Conservation (phyloP, 2,113 vertebrate genomes). For the Cyphomyrus plagiostoma region DNA sequence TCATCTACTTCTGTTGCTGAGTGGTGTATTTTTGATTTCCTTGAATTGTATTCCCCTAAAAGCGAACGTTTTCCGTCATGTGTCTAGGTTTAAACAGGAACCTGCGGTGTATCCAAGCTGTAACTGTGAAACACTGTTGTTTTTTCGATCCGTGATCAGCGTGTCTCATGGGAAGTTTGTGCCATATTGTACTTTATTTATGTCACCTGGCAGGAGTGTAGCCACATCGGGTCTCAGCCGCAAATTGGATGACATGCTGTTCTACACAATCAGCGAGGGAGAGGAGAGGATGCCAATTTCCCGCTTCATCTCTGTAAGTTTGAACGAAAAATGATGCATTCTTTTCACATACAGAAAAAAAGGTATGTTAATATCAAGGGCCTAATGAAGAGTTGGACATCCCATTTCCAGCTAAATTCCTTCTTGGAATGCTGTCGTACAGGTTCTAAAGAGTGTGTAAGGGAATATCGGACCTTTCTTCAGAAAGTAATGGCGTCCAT, state of each 20-base stretch:
- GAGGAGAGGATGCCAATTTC: conserved; percentile 69
- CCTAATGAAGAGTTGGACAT: background rate
- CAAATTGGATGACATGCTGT: conserved; percentile 72
- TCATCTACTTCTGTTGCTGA: background rate
- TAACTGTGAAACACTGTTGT: background rate
- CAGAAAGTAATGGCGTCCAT: background rate
- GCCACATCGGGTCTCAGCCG: conserved; percentile 52
- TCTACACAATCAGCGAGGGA: conserved; percentile 76
- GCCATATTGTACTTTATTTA: background rate
- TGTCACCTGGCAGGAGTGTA: conserved; percentile 39
- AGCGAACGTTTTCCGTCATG: background rate
- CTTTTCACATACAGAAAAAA: background rate
- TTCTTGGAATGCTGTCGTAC: background rate
- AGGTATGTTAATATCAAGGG: too few species aligned
- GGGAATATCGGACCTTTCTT: background rate
- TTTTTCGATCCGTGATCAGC: background rate
- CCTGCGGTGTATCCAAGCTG: background rate
- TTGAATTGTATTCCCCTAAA: background rate
- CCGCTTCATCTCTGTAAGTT: conserved; percentile 69
- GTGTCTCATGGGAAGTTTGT: background rate
- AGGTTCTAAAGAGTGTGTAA: background rate
- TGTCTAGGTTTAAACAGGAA: background rate
- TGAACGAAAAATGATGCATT: background rate
- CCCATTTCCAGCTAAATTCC: background rate
- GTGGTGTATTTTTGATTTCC: background rate